Evolutionary conservation across 92 coral and sea anemone genomes (phyloP), one percentile per base, ranked within the genome.

Genomic region (Epizoanthus stellaris): DNA sequence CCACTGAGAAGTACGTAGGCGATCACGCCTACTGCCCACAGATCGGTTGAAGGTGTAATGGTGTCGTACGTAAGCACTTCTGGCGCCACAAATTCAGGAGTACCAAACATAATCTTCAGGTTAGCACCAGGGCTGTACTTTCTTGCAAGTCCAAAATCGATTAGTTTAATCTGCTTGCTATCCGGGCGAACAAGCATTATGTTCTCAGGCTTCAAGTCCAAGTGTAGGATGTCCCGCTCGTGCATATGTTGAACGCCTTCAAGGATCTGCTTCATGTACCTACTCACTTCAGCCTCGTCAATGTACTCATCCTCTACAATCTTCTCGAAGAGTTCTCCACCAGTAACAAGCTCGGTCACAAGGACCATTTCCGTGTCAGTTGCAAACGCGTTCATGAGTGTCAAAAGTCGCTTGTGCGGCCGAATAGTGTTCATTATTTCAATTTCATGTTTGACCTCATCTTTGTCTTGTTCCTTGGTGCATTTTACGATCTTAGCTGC

Each of bases 11-110:
- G 88, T 5, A 97, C 98, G 89, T 97, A 97, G 42, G 99, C 98
- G 53, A 97, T 97, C 40, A 97, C 99, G n/a, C 99, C 99, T 36
- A 97, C 90, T 15, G 99, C 93, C 99, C 99, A 97, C 61, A 94
- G 82, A 87, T 97, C 99, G 43, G 99, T 97, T 66, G 98, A 97
- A 14, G 98, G 98, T 45, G 98, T 94, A 30, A 97, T 95, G 38
- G 88, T 93, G 56, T 97, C 99, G 88, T 91, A 97, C 82, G 94
- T 92, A 14, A 97, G 88, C 47, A 94, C 98, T 82, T 97, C 99
- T 25, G 99, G 99, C 49, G 99, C 99, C 21, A 95, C 99, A 76
- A 97, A 97, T 86, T 97, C 99, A 56, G 99, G 99, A 76, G 99
- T 97, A 43, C 99, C 99, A 86, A 94, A 95, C 99, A 97, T 97